Evolutionary conservation across 1,140 invertebrate species (phyloP), one percentile per base, ranked within the genome.

Genomic region (Charaxes varanes): DNA sequence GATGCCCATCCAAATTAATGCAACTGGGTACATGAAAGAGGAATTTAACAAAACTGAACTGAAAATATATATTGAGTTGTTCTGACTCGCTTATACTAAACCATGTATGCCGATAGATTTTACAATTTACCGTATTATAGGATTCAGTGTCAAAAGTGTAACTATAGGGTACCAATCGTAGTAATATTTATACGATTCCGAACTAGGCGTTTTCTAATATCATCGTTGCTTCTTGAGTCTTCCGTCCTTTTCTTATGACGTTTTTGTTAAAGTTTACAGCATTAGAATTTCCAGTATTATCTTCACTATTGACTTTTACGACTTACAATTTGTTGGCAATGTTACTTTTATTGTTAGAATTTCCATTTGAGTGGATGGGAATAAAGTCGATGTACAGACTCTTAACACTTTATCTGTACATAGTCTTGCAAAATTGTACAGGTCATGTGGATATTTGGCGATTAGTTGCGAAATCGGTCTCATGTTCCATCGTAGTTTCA

Each of bases 361-460:
- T 26, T 43, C 14, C 16, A 42, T 51, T 30, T 34, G 35, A 40
- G 8, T 41, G 40, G 22, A 26, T 42, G 15, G 17, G 28, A 52
- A 36, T 46, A 27, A 49, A 37, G 22, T 41, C 21, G 18, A 12
- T 42, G 37, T 46, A 52, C 49, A 46, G 41, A 41, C 16, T 51
- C 37, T 41, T 23, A 30, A 23, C 24, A 33, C 31, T 48, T 21
- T 53, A 42, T 53, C 54, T 58, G 48, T 60, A 54, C 56, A 60
- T 60, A 72, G 53, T 53, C 49, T 58, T 67, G 62, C 56, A 61
- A 62, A 41, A 58, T 55, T 83, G 79, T 83, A 76, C 74, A 80
- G 79, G 79, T 83, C 72, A 83, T 83, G 79, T 83, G 79, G 79
- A 83, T 83, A 80, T 83, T 83, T 80, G 67, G 74, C 79, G 79